Conservation (phyloP, 2,797 vertebrate genomes). For the Balearica regulorum region DNA sequence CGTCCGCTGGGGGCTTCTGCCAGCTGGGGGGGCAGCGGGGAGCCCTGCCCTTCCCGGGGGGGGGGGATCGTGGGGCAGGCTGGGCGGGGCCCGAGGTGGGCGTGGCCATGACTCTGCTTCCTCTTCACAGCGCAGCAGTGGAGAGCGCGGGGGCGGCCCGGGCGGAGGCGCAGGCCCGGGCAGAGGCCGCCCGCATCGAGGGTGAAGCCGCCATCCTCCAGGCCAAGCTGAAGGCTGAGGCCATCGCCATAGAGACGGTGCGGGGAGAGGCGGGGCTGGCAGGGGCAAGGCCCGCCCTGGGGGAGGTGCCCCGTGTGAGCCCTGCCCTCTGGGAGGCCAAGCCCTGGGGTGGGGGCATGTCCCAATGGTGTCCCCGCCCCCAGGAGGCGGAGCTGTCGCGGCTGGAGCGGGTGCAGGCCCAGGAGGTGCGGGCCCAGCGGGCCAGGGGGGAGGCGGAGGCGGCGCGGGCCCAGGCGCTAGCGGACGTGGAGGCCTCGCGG, state of each 20-base stretch:
- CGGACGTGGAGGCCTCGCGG: slow-evolving; percentile 78
- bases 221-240: slow-evolving; percentile 86
- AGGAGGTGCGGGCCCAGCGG: slow-evolving; percentile 80
- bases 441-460: slow-evolving; percentile 79
- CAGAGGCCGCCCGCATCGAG: slow-evolving; percentile 86
- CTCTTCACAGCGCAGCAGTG: slow-evolving; percentile 77
- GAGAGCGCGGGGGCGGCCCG: slow-evolving; percentile 89
- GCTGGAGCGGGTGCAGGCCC: slow-evolving; percentile 78
- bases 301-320: neutral
- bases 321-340: neutral
- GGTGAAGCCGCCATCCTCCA: slow-evolving; percentile 86
- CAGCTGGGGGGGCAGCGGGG: too few species aligned
- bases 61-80: too few species aligned
- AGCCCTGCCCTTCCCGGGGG: too few species aligned
- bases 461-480: slow-evolving; percentile 77
- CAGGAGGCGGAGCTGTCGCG: slow-evolving; percentile 81
- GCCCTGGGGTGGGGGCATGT: neutral
- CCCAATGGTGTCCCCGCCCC: neutral
- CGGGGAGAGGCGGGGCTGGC: neutral
- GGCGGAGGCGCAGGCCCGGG: slow-evolving; percentile 85
- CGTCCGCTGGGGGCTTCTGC: neutral
- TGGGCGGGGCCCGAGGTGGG: neutral
- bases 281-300: neutral
- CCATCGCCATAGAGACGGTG: slow-evolving; percentile 86
- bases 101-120: neutral